Conservation (phyloP, 2,113 vertebrate species). For the Andinoacara biseriatus region DNA sequence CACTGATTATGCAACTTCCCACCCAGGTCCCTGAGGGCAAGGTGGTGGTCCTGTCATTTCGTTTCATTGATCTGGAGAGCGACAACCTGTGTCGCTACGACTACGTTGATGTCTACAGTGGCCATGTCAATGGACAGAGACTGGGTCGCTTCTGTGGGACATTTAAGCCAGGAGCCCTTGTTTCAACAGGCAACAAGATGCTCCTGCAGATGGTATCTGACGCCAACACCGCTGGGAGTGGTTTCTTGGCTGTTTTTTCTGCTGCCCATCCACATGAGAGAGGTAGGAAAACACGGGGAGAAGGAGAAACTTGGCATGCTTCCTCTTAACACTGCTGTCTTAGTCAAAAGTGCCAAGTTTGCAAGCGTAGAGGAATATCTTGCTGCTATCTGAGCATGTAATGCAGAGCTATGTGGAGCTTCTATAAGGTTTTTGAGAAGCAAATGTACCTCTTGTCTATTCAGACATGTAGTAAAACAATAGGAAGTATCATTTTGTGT, state of each 20-base stretch:
- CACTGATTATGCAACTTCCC: slow-evolving; percentile 22
- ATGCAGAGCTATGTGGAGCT: neutral
- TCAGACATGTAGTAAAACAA: neutral
- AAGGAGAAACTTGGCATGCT: neutral
- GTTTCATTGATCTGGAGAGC: slow-evolving; percentile 92
- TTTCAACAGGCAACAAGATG: slow-evolving; percentile 96
- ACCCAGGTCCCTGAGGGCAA: slow-evolving; percentile 93
- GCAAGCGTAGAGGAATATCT: neutral
- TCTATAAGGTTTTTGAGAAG: neutral
- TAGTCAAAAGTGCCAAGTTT: neutral
- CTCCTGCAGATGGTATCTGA: slow-evolving; percentile 96
- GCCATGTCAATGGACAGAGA: slow-evolving; percentile 87
- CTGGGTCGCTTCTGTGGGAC: slow-evolving; percentile 96
- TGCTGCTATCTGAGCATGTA: neutral
- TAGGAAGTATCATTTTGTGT: neutral
- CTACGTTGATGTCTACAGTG: slow-evolving; percentile 93
- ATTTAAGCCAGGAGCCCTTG: slow-evolving; percentile 89
- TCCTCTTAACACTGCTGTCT: neutral
- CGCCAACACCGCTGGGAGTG: slow-evolving; percentile 95
- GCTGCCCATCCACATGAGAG: slow-evolving; percentile 90
- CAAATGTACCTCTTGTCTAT: slow-evolving; percentile 1
- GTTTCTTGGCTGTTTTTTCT: slow-evolving; percentile 93
- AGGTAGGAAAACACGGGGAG: slow-evolving; percentile 77
- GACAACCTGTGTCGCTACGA: slow-evolving; percentile 96
- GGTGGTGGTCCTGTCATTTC: slow-evolving; percentile 93